These are phyloP conservation scores for Hemaris fuciformis DNA, from an alignment of 2,888 invertebrate genomes.

Conservation along the genomic window DNA sequence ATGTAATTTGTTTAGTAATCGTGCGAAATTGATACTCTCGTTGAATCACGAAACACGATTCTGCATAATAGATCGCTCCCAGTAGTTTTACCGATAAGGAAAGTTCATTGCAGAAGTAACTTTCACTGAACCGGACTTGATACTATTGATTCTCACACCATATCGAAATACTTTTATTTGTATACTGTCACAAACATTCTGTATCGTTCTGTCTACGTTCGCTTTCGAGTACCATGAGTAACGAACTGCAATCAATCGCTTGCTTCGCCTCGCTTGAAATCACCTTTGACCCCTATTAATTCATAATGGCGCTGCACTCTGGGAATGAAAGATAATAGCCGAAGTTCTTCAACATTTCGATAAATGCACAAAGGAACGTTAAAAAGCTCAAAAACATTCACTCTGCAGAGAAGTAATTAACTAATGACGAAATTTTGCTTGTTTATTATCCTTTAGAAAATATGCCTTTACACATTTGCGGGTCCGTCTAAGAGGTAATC, in stretches of 20 bases:
- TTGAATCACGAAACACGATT: slow-evolving; percentile 37
- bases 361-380: background rate
- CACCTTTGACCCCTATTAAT: slow-evolving; percentile 45
- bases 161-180: background rate
- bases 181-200: background rate
- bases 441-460: too few species aligned
- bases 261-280: slow-evolving; percentile 21
- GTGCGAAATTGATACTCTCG: slow-evolving; percentile 28
- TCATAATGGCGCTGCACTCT: slow-evolving; percentile 20
- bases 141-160: slow-evolving; percentile 17
- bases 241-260: background rate
- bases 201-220: background rate
- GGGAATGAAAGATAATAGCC: background rate
- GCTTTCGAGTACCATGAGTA: slow-evolving; percentile 9
- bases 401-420: background rate
- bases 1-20: slow-evolving; percentile 18
- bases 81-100: slow-evolving; percentile 51
- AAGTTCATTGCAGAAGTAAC: slow-evolving; percentile 63
- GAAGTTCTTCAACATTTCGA: background rate
- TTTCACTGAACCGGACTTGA: slow-evolving; percentile 53
- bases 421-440: too few species aligned
- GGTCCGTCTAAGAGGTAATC: background rate
- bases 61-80: slow-evolving; percentile 44
- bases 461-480: background rate
- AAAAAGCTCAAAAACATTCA: slow-evolving; percentile 13